phyloP scores from a whole-genome alignment of 35 echinoderm and acorn worm genomes.

The Acanthaster planci region DNA sequence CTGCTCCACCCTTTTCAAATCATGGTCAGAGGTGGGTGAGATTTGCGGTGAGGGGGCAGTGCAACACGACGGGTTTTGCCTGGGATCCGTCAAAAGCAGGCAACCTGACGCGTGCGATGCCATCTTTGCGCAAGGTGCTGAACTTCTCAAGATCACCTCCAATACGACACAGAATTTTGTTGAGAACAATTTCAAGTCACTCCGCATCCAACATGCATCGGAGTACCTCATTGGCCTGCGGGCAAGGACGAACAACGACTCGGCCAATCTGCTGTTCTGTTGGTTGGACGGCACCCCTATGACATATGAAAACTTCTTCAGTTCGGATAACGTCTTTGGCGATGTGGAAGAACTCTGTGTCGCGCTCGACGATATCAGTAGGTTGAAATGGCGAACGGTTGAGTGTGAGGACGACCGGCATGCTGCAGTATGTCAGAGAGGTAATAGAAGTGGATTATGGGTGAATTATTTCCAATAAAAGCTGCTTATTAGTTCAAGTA shows the following conservation, averaged over 20 bases:
- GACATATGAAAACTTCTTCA: constrained; percentile 29
- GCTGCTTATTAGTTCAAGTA: too few relatives aligned
- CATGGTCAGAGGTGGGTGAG: background rate
- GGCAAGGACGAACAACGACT: background rate
- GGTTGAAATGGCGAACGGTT: background rate
- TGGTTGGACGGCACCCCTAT: constrained; percentile 27
- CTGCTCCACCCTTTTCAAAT: background rate
- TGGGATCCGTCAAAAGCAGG: background rate
- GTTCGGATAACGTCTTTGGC: too few relatives aligned
- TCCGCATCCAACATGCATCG: background rate
- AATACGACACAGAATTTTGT: background rate
- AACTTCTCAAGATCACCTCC: background rate
- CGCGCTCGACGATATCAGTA: too few relatives aligned
- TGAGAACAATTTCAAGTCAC: background rate
- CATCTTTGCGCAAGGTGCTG: background rate
- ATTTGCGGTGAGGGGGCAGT: constrained; percentile 1
- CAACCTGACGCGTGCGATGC: background rate
- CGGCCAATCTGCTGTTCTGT: constrained; percentile 5
- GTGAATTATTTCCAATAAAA: too few relatives aligned
- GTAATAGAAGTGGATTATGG: too few relatives aligned
- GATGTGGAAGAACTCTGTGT: too few relatives aligned
- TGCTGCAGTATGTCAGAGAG: constrained; percentile 26
- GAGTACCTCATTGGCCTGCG: constrained; percentile 23
- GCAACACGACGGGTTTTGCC: constrained; percentile 2
- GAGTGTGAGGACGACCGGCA: background rate